phyloP scores from a whole-genome alignment of 1,140 invertebrate species.

The Polypedilum pembai region DNA sequence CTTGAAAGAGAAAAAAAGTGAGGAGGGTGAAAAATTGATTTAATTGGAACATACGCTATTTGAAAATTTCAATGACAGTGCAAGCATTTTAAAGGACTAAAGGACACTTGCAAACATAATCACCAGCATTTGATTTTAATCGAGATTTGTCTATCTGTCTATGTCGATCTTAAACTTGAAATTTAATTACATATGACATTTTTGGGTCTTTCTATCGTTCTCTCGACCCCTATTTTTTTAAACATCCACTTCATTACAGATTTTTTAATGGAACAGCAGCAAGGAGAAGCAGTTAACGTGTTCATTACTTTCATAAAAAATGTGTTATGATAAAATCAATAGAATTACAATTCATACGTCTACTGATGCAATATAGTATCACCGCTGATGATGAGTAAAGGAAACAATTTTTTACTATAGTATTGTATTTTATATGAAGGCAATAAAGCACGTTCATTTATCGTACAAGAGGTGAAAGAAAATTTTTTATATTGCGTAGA shows the following conservation, averaged over 20 bases:
- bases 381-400: neutral
- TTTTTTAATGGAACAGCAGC: neutral
- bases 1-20: too few relatives aligned
- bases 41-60: too few relatives aligned
- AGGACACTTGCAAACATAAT: neutral
- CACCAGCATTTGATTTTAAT: neutral
- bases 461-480: neutral
- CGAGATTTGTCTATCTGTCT: neutral
- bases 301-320: constrained; percentile 3
- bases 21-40: too few relatives aligned
- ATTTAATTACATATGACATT: constrained; percentile 7
- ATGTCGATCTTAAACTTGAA: neutral
- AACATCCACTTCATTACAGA: neutral
- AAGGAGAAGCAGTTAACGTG: neutral
- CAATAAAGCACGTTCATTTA: constrained; percentile 20
- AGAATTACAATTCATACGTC: neutral
- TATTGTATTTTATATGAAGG: constrained; percentile 24
- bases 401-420: neutral
- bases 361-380: neutral
- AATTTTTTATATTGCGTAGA: neutral
- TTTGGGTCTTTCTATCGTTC: neutral
- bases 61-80: neutral
- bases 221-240: neutral
- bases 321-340: constrained; percentile 11
- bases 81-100: neutral